Evolutionary conservation across 2,113 vertebrate genomes (phyloP), one percentile per base, ranked within the genome.

Genomic region (Bos javanicus): DNA sequence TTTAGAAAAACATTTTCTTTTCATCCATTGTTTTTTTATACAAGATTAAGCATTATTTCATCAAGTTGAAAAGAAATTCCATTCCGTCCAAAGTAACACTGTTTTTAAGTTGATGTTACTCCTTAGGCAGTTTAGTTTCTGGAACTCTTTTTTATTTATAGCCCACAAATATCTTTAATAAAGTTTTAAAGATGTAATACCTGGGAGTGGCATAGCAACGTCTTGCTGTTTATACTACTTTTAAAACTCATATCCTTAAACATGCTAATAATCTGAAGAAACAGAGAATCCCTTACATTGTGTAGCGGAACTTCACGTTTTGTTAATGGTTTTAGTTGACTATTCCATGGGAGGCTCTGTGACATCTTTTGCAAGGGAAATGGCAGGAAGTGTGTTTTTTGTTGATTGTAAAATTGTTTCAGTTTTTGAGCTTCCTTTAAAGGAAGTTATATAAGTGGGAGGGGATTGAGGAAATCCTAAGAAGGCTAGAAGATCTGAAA

Each of bases 371-470:
- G 64, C 62, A 97, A 93, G 59, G 76, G 96, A 83, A 98, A 84
- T 90, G 91, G 48, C 94, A 97, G 97, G 97, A 98, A 98, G 96
- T 96, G 54, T 96, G 94, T 95, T 96, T 87, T 94, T 59, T 94
- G 93, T 95, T 97, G 95, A 96, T 97, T 96, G 23, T 94, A 97
- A 50, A 94, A 80, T 95, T 97, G 90, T 96, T 96, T 95, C 81
- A 67, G 91, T 96, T 97, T 91, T 97, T 96, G 87, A 90, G 19
- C 84, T 98, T 98, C 92, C 93, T 97, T 92, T 90, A 50, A 93
- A 98, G 92, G 67, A 91, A 94, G 28, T 80, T 97, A 84, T 89
- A 28, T 81, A 89, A 92, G 52, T 50, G 33, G 87, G 81, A 96
- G 95, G 80, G 36, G 64, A 87, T 84, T 88, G 52, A 95, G 96